Percentiles rank a stretch among this genome's conserved stretches.
Evolutionary conservation across 2,797 vertebrate genomes (phyloP).

Genomic region (Sciurus carolinensis): DNA sequence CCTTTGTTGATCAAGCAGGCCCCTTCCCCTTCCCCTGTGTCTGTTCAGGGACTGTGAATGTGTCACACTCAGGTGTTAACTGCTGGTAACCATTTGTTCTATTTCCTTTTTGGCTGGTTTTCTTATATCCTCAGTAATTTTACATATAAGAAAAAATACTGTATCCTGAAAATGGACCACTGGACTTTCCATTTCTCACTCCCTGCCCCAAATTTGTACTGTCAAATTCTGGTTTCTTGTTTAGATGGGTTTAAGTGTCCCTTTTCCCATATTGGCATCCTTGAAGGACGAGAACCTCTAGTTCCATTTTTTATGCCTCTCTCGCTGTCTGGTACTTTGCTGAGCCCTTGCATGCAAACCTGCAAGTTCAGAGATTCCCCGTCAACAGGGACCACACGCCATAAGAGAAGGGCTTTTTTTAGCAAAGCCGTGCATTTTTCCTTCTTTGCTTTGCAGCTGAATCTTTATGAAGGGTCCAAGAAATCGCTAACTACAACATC

Average conservation of each 20-base stretch:
- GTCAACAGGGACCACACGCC: too few relatives aligned
- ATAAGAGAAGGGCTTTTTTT: neutral
- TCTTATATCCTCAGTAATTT: too few relatives aligned
- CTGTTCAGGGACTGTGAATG: too few relatives aligned
- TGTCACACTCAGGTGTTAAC: too few relatives aligned
- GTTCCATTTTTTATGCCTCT: neutral
- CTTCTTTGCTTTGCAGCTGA: neutral
- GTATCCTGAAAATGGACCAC: too few relatives aligned
- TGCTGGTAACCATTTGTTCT: too few relatives aligned
- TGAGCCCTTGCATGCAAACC: neutral
- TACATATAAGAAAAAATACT: too few relatives aligned
- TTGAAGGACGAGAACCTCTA: neutral
- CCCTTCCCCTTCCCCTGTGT: too few relatives aligned
- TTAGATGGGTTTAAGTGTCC: neutral
- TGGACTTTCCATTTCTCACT: too few relatives aligned
- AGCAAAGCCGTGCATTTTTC: neutral
- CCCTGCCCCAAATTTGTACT: neutral
- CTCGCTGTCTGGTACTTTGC: neutral
- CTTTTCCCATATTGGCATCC: neutral
- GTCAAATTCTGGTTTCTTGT: neutral
- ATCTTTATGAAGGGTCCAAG: neutral
- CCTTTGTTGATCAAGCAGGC: too few relatives aligned
- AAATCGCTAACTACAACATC: neutral
- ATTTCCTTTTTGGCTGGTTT: too few relatives aligned
- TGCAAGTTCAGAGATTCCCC: neutral